Conservation (phyloP, 2,888 invertebrate species). For the Cacoxenus indagator region DNA sequence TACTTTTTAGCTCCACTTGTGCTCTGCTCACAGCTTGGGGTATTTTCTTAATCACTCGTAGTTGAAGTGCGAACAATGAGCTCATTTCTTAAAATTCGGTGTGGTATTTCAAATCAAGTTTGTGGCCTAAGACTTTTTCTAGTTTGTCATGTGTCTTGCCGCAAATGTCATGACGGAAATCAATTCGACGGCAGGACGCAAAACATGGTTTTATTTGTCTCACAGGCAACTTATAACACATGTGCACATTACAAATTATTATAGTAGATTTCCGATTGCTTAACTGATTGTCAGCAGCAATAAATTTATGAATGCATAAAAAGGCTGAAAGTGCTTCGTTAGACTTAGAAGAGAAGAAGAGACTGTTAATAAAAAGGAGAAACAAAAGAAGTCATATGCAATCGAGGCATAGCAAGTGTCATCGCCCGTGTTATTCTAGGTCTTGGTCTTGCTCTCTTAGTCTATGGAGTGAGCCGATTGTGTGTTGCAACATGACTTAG, state of each 20-base stretch:
- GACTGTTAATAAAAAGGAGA: slow-evolving; percentile 53
- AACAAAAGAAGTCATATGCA: slow-evolving; percentile 45
- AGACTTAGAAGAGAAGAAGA: slow-evolving; percentile 38
- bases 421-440: slow-evolving; percentile 4
- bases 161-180: slow-evolving; percentile 7
- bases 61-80: background rate
- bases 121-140: background rate
- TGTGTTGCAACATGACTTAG: slow-evolving; percentile 48
- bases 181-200: slow-evolving; percentile 7
- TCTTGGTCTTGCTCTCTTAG: slow-evolving; percentile 5
- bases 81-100: background rate
- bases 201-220: slow-evolving; percentile 6
- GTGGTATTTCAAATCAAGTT: no score
- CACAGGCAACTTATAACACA: background rate
- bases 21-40: background rate
- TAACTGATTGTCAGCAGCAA: slow-evolving; percentile 60
- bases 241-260: slow-evolving; percentile 58
- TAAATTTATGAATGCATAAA: slow-evolving; percentile 46
- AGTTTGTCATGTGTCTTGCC: background rate
- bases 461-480: slow-evolving; percentile 26
- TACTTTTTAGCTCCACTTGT: slow-evolving; percentile 33
- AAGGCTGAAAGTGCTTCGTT: slow-evolving; percentile 15
- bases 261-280: slow-evolving; percentile 62
- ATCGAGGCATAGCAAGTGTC: slow-evolving; percentile 28
- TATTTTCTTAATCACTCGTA: background rate